Evolutionary conservation across 2,888 invertebrate species (phyloP).

Genomic region (Sphaeridia pumilis): DNA sequence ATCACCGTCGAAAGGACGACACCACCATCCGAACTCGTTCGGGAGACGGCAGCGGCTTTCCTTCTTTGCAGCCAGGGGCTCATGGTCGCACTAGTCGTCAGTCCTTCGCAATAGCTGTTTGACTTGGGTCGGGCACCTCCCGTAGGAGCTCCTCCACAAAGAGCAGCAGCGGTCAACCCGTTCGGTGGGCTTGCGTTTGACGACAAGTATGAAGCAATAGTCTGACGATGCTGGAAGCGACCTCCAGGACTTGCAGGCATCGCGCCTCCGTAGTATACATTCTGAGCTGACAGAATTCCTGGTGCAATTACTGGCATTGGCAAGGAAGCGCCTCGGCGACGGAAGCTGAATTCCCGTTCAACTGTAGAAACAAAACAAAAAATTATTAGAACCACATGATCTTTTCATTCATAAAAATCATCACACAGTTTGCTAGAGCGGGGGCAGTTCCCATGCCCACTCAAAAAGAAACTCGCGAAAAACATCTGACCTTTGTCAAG

Average conservation of each 20-base stretch:
- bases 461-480: too few relatives aligned
- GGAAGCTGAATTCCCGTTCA: slow-evolving; percentile 14
- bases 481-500: too few relatives aligned
- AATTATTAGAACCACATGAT: too few relatives aligned
- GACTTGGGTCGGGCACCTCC: slow-evolving; percentile 34
- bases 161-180: slow-evolving; percentile 12
- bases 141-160: too few relatives aligned
- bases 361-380: neutral
- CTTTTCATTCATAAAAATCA: neutral
- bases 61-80: slow-evolving; percentile 34
- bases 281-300: neutral
- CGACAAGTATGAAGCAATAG: slow-evolving; percentile 16
- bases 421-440: too few relatives aligned
- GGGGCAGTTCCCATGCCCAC: too few relatives aligned
- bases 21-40: slow-evolving; percentile 27
- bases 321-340: slow-evolving; percentile 31
- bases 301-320: slow-evolving; percentile 19
- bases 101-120: slow-evolving; percentile 34
- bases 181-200: slow-evolving; percentile 29
- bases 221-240: neutral
- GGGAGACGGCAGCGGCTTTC: slow-evolving; percentile 29
- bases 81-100: slow-evolving; percentile 22
- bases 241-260: neutral
- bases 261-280: neutral
- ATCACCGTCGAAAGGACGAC: slow-evolving; percentile 24